Base-by-base conservation (phyloP, 1,140 invertebrate genomes). In the Stratiolaelaps scimitus region DNA sequence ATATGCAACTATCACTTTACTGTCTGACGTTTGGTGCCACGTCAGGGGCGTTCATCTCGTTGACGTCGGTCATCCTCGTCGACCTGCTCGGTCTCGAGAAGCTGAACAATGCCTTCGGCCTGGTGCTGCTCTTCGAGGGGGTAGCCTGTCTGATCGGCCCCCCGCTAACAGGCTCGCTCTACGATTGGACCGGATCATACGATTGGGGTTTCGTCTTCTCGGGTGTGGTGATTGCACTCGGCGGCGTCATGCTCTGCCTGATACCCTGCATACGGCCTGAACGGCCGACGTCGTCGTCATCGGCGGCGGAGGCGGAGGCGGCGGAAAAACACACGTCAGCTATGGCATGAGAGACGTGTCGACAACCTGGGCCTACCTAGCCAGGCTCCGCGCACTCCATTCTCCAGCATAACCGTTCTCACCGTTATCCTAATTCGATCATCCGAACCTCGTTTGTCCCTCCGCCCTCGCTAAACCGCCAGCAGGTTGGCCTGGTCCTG, bases 1-100 rank as follows among this genome's bases (percentile, higher is more conserved):
- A 88, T 71, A 74, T 76, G 60, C 78, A 81, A 1, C 79, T 94
- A 66, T 80, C 82, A 10, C 64, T 86, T n/a, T 94, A 90, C 75
- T 82, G 85, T n/a, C 79, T 80, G 4, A 77, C 84, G 0, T 96
- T 87, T 75, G 92, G 92, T 29, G 84, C 88, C 68, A 89, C 88
- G 0, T 88, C 89, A 69, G 77, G 77, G 67, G 75, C 76, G 17
- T 78, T 76, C 69, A 76, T 78, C 5, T 76, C 76, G 13, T 71
- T 80, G 43, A 81, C 80, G 0, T 75, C 73, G 6, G 72, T 73
- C 19, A 73, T 73, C 43, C 64, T 74, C 1, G 73, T 74, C 19
- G 72, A 73, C 66, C 48, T 73, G 4, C 43, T 73, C 17, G 71
- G 76, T 1, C 66, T 78, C 43, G 75, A 78, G n/a, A 73, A 73